Evolutionary conservation across 1,140 invertebrate genomes (phyloP), one percentile per base, ranked within the genome.

Genomic region (Cylas formicarius): DNA sequence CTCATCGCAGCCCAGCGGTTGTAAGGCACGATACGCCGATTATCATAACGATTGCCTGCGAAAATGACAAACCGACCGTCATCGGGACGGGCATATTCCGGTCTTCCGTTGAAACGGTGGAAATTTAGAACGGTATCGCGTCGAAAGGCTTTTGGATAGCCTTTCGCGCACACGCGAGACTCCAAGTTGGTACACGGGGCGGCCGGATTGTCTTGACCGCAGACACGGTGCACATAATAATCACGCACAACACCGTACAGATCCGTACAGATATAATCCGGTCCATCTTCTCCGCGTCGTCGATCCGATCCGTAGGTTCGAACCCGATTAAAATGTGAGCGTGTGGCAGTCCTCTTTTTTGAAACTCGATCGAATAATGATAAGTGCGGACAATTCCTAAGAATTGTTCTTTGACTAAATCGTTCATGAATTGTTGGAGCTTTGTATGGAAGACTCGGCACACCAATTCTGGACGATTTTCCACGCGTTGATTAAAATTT

Each of bases 181-280:
- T n/a, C n/a, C n/a, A n/a, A n/a, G n/a, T n/a, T 20, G 28, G 44
- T 48, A 24, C 45, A 52, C 4, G 40, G 26, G 2, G 37, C 14
- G n/a, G 22, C 23, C 3, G 23, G 17, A 36, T 50, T 41, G 13
- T 19, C 6, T 16, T 24, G 21, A 33, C 70, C 71, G 60, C 50
- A 52, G 65, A n/a, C n/a, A n/a, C n/a, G n/a, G n/a, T 75, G 72
- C 34, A 73, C 68, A 71, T 72, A 71, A 36, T 66, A 60, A 20
- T 28, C 62, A 4, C 20, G 64, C 7, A 70, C 52, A 44, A 66
- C 56, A 14, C 65, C 62, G 62, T 58, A 62, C 18, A 74, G 46
- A 20, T 42, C 16, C 75, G 70, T 2, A 71, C 73, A 28, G 46
- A 70, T 50, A 75, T 71, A 9, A 73, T 48, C 18, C 39, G 53